These are phyloP conservation scores for Scrobipalpa atriplicella DNA, from an alignment of 2,888 invertebrate species.

Conservation along the genomic window DNA sequence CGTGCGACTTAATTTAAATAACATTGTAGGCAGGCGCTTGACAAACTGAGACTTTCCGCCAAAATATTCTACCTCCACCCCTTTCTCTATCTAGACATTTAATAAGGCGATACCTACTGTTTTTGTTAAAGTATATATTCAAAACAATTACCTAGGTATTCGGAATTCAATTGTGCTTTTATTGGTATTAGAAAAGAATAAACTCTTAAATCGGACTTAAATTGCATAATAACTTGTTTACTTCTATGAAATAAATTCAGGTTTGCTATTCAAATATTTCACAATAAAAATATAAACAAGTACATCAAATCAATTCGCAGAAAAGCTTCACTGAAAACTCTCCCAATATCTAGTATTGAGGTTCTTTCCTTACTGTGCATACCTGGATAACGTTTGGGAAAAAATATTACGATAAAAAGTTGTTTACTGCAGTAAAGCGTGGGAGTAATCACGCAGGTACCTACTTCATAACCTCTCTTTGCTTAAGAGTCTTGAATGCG, in stretches of 20 bases:
- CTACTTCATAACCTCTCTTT: constrained; percentile 5
- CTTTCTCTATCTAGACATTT: constrained; percentile 15
- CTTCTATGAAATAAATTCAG: background rate
- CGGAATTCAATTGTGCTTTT: background rate
- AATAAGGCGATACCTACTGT: too few relatives aligned
- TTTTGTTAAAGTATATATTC: too few relatives aligned
- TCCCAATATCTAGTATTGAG: background rate
- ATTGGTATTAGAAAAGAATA: background rate
- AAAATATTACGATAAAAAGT: constrained; percentile 46
- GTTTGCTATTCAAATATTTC: constrained; percentile 1
- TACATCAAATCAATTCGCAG: too few relatives aligned
- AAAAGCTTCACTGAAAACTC: too few relatives aligned
- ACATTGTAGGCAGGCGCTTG: constrained; percentile 52
- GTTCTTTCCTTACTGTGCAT: constrained; percentile 26
- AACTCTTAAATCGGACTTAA: background rate
- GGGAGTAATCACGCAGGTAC: constrained; percentile 19
- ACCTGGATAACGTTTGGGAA: too few relatives aligned
- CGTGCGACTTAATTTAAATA: constrained; percentile 71
- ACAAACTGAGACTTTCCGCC: constrained; percentile 30
- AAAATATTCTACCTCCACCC: constrained; percentile 32
- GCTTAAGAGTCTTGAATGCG: constrained; percentile 2
- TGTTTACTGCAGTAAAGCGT: constrained; percentile 42
- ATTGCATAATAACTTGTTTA: background rate
- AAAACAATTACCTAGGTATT: too few relatives aligned
- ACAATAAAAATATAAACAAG: background rate